Evolutionary conservation across 2,888 invertebrate species (phyloP), one percentile per base, ranked within the genome.

Genomic region (Protophormia terraenovae): DNA sequence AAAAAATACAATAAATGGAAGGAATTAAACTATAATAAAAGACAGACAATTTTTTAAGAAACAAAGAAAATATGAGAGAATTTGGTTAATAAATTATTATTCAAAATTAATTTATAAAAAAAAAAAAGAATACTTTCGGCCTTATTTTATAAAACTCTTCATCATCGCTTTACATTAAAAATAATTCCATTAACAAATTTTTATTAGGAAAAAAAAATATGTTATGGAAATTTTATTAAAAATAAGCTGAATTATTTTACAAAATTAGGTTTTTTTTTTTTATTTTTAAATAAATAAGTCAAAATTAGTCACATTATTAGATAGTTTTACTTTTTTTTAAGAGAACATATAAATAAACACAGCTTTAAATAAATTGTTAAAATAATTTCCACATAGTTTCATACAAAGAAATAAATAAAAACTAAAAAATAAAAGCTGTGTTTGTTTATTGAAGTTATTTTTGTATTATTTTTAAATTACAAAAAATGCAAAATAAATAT

Each of bases 71-170:
- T 12, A 62, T 38, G 24, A n/a, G 35, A 12, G 16, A 38, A 27
- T 24, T 69, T 16, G 24, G 55, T 66, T 73, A 66, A 73, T 58
- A 81, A 75, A 67, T 67, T 75, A 73, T 71, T 71, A 53, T 78
- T 60, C 35, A 71, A 53, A 67, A 60, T 69, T 55, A 29, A 58
- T 41, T 45, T 53, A 7, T 76, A 55, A 64, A 69, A 60, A 75
- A 47, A 84, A 55, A 64, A 69, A 60, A 75, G 55, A 84, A 84
- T 82, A 81, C 82, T 84, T 84, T 24, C 69, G n/a, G n/a, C n/a
- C n/a, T n/a, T n/a, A n/a, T n/a, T n/a, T n/a, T n/a, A n/a, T n/a
- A n/a, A n/a, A n/a, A n/a, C n/a, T n/a, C n/a, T n/a, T n/a, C n/a
- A n/a, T n/a, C n/a, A n/a, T n/a, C n/a, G n/a, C n/a, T n/a, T n/a